Base-by-base conservation (phyloP, 2,888 invertebrate genomes). In the Synergus gifuensis region DNA sequence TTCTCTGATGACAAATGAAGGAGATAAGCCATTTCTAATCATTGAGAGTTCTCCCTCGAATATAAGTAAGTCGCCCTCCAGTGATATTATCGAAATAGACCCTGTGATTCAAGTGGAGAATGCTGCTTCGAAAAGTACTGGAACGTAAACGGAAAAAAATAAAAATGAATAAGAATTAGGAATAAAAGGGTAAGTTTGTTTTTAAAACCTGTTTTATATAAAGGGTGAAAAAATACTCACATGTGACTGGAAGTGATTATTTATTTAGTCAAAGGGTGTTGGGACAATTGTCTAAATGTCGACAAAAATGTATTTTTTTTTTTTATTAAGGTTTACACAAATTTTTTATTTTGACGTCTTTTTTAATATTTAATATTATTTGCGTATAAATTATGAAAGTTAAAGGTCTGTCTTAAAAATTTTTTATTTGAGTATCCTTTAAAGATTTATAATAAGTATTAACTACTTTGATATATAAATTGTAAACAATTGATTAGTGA, bases 41-140 rank as follows among this genome's bases (percentile, higher is more conserved):
- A 84, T 89, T 36, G 87, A 89, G 60, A 87, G 85, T 81, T 42
- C 86, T 3, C 42, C 77, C 18, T 69, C 81, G 11, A 87, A 87
- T 36, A 58, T 84, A 7, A 77, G 82, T 3, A 86, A 86, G 9
- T 73, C 82, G 11, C 18, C 85, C 2, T 73, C 86, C 16, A 28
- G 44, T 2, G 28, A 42, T 4, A 77, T 49, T 66, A 66, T 66
- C 0, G 46, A 66, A 77, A 46, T 77, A 40, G 36, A 66, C 54
- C 73, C 54, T 2, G 36, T 73, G 46, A 69, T 63, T 63, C 77
- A 49, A 14, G 64, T 63, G 3, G 87, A 89, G 11, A 87, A 89
- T 62, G 85, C 85, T 2, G 87, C 86, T 7, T 86, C 89, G 0
- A 90, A 90, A 77, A 88, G 81, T 60, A 87, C 87, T 4, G 88